Conservation (phyloP, 2,113 vertebrate species). For the Mirza zaza region DNA sequence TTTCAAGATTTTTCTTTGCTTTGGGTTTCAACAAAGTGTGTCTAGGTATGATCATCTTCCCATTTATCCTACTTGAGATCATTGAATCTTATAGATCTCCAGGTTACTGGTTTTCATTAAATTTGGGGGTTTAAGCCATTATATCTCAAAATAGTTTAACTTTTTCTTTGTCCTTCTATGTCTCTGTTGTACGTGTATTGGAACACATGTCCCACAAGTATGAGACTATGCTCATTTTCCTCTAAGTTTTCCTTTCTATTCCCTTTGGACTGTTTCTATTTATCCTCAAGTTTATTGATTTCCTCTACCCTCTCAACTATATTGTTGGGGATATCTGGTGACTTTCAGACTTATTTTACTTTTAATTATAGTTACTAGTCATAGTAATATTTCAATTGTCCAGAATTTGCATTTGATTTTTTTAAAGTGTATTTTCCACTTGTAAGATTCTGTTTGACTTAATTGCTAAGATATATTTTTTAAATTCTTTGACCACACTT, state of each 20-base stretch:
- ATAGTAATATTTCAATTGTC: not conserved
- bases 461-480: constrained; percentile 5
- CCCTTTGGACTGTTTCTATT: not conserved
- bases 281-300: not conserved
- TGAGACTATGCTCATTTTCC: not conserved
- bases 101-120: not conserved
- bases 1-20: not conserved
- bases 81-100: not conserved
- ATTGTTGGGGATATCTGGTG: not conserved
- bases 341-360: not conserved
- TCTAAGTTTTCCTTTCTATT: not conserved
- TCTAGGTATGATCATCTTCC: not conserved
- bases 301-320: not conserved
- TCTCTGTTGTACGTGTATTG: not conserved
- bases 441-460: not conserved
- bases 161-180: not conserved
- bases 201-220: not conserved
- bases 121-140: not conserved
- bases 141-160: not conserved
- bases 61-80: not conserved
- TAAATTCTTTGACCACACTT: not conserved
- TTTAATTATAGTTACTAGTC: not conserved
- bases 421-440: not conserved
- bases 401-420: not conserved
- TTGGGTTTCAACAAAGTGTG: not conserved